Percentiles rank a stretch among this genome's conserved stretches.
Conservation (phyloP, 2,797 vertebrate genomes). For the Ctenosaura bakeri region DNA sequence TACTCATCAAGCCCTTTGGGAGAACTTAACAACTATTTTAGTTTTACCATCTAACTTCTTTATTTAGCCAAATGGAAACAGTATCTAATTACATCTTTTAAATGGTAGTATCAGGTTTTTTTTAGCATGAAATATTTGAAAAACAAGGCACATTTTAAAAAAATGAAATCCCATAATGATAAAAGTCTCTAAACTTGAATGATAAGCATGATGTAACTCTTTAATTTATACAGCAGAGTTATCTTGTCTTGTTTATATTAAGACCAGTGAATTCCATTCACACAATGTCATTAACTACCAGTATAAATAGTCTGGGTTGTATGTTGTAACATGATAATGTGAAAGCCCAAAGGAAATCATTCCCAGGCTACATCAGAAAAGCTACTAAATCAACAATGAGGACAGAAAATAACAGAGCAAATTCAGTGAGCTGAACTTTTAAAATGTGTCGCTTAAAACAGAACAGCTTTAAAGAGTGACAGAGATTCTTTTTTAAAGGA, state of each 20-base stretch:
- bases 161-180: constrained; percentile 39
- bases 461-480: constrained; percentile 62
- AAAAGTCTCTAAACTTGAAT: constrained; percentile 57
- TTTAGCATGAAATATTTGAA: constrained; percentile 46
- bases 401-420: constrained; percentile 70
- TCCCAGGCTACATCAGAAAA: constrained; percentile 80
- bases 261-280: constrained; percentile 79
- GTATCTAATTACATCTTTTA: constrained; percentile 54
- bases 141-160: constrained; percentile 32
- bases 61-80: constrained; percentile 51
- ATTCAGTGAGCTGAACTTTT: constrained; percentile 72
- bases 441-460: constrained; percentile 72
- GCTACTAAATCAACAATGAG: constrained; percentile 79
- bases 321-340: constrained; percentile 79
- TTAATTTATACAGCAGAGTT: constrained; percentile 65
- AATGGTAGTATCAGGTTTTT: constrained; percentile 52
- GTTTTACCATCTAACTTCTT: constrained; percentile 63
- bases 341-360: constrained; percentile 77
- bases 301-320: constrained; percentile 77
- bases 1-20: constrained; percentile 39
- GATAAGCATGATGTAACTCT: constrained; percentile 64
- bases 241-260: constrained; percentile 73
- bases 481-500: constrained; percentile 62
- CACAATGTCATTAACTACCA: constrained; percentile 79
- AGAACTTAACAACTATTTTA: constrained; percentile 54